Base-by-base conservation (phyloP, 2,113 vertebrate genomes). In the Paedocypris sp. region DNA sequence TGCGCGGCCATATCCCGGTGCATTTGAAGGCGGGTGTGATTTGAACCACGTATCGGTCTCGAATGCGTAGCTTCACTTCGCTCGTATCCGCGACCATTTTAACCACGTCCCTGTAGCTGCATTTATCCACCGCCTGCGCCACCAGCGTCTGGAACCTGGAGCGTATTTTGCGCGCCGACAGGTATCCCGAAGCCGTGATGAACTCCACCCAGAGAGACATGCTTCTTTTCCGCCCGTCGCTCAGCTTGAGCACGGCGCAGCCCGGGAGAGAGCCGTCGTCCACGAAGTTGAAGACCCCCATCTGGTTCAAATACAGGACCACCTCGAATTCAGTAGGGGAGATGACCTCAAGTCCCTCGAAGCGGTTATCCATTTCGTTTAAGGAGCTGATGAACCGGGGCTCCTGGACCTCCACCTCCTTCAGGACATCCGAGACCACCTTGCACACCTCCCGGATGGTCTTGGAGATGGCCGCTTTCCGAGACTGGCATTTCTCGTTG, bases 141-240 rank as follows among this genome's bases (percentile, higher is more conserved):
- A 99, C 95, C 72, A 99, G 84, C 9, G 95, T 98, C 86, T 98
- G 95, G 62, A 99, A 98, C 16, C 95, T 68, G 62, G 95, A 99
- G 12, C 94, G 88, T 83, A 99, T 98, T 75, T 99, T 99, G 77
- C 95, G 92, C 57, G 95, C 95, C 0, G 94, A 99, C 80, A 99
- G 92, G 85, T 98, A 98, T 47, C 95, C 94, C 31, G 95, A 99
- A 67, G 95, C 95, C 15, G 95, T 99, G 80, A 99, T 99, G 89
- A 99, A 99, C 74, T 99, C 95, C 53, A 98, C 95, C 95, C 95
- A 99, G 35, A 98, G 93, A 42, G 95, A 99, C 95, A 98, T 98
- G 81, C 95, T 98, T 67, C 95, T 81, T 80, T 99, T 98, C 73
- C 95, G 91, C 73, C 95, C 95, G 80, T 99, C 95, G 86, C 94